Evolutionary conservation across 2,797 vertebrate genomes (phyloP).

Genomic region (Acrocephalus scirpaceus): DNA sequence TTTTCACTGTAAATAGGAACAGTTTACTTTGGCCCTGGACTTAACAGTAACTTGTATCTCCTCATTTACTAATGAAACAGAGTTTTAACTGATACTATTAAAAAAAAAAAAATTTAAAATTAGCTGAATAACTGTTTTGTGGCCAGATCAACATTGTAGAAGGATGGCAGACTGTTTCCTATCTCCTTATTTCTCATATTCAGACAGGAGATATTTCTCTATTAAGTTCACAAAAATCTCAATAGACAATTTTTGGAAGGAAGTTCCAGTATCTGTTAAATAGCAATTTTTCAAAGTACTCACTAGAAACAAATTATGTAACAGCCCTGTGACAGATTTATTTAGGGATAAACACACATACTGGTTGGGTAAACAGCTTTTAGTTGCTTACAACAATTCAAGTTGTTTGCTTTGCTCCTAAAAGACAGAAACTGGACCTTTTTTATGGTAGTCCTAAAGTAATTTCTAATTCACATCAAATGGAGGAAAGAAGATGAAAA

Average conservation of each 20-base stretch:
- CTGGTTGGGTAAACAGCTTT: constrained; percentile 9
- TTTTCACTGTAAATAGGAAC: not conserved
- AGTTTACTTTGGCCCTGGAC: not conserved
- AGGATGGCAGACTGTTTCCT: not conserved
- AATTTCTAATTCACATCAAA: not conserved
- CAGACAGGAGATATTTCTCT: not conserved
- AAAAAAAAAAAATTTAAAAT: not conserved
- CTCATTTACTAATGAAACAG: not conserved
- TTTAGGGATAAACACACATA: not conserved
- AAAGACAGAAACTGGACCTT: not conserved
- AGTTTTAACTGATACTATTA: not conserved
- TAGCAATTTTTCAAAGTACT: not conserved
- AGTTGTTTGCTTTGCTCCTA: not conserved
- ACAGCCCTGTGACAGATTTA: not conserved
- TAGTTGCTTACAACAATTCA: not conserved
- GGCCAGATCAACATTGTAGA: not conserved
- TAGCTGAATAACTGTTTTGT: not conserved
- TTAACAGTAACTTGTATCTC: not conserved
- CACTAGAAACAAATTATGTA: not conserved
- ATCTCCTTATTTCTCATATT: not conserved
- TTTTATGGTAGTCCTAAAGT: not conserved
- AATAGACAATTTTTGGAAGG: not conserved
- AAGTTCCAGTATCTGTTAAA: not conserved
- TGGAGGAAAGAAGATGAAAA: not conserved
- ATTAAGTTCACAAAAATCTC: not conserved